Base-by-base conservation (phyloP, 2,888 invertebrate species). In the Fissipunctia ypsillon region DNA sequence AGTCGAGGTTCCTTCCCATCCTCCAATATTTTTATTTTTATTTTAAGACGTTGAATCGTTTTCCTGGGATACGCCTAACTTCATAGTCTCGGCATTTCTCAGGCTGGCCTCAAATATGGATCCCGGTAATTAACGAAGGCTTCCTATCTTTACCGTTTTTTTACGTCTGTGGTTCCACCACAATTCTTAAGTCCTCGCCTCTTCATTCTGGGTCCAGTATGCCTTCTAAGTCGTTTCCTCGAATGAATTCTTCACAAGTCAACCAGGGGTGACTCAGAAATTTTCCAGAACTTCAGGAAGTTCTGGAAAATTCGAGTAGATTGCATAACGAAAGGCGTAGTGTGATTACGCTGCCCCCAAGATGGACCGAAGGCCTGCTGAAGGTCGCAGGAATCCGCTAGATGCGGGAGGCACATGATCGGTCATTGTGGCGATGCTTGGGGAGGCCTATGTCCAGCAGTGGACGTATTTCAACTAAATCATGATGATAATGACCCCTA, bases 401-500 rank as follows among this genome's bases (percentile, higher is more conserved):
- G 2, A 31, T 22, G 28, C 12, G 43, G 22, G 61, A 22, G 14
- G n/a, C n/a, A n/a, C n/a, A n/a, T n/a, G n/a, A n/a, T n/a, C n/a
- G n/a, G n/a, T n/a, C n/a, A n/a, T n/a, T n/a, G n/a, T n/a, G n/a
- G 22, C 16, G 7, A 31, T 31, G 22, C 22, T 45, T 31, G 4
- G 5, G 7, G 28, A 16, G n/a, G n/a, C 16, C 10, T 31, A n/a
- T n/a, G 19, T 50, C 2, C 4, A 28, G 48, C 28, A 38, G 48
- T 28, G 9, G 9, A n/a, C 5, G 22, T 35, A 14, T 19, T 73
- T 25, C 19, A 41, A 28, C 10, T 45, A 2, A 12, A 43, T 43
- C n/a, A 56, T 45, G 43, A 69, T 7, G 19, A 16, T 31, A 35
- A n/a, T n/a, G n/a, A 35, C 25, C 43, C 77, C 31, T 50, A n/a